Base-by-base conservation (phyloP, 2,113 vertebrate species). In the Colinus virginianus region DNA sequence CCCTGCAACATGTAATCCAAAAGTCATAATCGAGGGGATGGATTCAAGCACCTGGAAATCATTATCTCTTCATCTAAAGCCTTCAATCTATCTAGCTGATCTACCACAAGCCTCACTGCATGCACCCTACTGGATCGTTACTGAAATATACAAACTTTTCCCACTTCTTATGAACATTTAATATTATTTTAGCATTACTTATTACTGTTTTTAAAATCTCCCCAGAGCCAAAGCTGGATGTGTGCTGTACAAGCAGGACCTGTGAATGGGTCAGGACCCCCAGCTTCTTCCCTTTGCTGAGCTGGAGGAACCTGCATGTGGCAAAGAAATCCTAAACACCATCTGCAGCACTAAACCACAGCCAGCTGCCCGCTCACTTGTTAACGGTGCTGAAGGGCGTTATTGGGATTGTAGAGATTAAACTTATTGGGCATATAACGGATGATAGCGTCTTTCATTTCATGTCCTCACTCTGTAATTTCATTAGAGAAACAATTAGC, bases 361-460 rank as follows among this genome's bases (percentile, higher is more conserved):
- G 59, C 46, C 21, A 32, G 76, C 0, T 94, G 68, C 62, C 72
- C 77, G 56, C 64, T 32, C 69, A 4, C 21, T 43, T 45, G 45
- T 14, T 14, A 58, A 19, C 70, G 88, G 42, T 15, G 25, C 82
- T 70, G 36, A 51, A 67, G 64, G 74, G 63, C 22, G 46, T 68
- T 62, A 74, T 46, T 49, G 82, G 80, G 75, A 66, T 14, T 70
- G 32, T 18, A 85, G 64, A 78, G 87, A 93, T 95, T 70, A 55
- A 85, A 88, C 7, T 43, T 80, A 69, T n/a, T 61, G 51, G 58
- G 77, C 61, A 63, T 46, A 61, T 86, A 88, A 11, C 75, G 40
- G 43, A 68, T n/a, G 48, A 88, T 14, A 83, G 30, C 14, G 17
- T 71, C 87, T 96, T 87, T 85, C 71, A 87, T 76, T 94, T 84